Percentiles rank a stretch among this genome's conserved stretches.
Evolutionary conservation across 2,888 invertebrate species (phyloP).

Genomic region (Cancer borealis): DNA sequence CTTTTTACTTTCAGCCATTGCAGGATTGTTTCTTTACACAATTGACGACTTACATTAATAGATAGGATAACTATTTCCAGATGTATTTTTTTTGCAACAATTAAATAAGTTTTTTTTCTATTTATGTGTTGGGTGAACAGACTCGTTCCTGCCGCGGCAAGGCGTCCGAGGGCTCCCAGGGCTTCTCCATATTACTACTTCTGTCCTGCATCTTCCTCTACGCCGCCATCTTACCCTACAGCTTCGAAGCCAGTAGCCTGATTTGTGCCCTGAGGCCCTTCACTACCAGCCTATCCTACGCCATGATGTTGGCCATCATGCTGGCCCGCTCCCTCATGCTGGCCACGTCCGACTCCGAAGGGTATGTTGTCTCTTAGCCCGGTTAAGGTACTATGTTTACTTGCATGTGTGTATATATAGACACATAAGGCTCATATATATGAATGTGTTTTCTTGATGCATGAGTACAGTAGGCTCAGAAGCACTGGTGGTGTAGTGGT

Average conservation of each 20-base stretch:
- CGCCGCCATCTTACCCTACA: conserved; percentile 81
- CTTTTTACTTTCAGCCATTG: neutral
- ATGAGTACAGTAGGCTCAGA: neutral
- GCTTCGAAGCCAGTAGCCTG: conserved; percentile 79
- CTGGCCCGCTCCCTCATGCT: conserved; percentile 85
- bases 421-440: neutral
- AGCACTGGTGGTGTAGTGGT: neutral
- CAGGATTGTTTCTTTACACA: neutral
- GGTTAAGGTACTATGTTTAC: neutral
- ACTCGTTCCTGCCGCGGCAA: conserved; percentile 56
- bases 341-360: conserved; percentile 83
- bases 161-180: conserved; percentile 84
- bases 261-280: conserved; percentile 84
- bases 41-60: neutral
- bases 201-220: conserved; percentile 81
- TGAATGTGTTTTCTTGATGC: neutral
- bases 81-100: neutral
- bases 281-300: conserved; percentile 84
- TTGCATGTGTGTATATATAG: neutral
- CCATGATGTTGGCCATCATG: conserved; percentile 85
- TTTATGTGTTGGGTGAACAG: conserved; percentile 26
- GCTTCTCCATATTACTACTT: conserved; percentile 81
- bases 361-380: conserved; percentile 47
- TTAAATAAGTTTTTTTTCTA: neutral
- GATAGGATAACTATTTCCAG: neutral